phyloP scores from a whole-genome alignment of 2,113 vertebrate genomes.

The Cyanocitta stelleri region DNA sequence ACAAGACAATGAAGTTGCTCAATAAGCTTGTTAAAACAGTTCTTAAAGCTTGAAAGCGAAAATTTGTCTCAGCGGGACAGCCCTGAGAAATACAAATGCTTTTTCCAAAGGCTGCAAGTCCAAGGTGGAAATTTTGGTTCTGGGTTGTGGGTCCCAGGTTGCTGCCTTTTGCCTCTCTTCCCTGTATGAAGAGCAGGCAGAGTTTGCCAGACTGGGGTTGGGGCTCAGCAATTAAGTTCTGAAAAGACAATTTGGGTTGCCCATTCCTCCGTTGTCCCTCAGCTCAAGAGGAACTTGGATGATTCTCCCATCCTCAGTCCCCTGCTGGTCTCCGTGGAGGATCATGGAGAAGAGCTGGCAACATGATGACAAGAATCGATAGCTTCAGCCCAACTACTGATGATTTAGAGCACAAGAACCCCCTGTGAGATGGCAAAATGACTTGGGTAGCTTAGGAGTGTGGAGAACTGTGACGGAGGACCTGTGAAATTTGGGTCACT shows the following conservation, averaged over 20 bases:
- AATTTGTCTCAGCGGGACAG: background rate
- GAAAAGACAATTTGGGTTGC: background rate
- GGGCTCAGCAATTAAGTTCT: background rate
- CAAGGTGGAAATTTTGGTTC: background rate
- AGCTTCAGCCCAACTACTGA: background rate
- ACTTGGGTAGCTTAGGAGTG: background rate
- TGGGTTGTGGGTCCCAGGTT: background rate
- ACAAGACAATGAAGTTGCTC: background rate
- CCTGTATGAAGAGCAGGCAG: background rate
- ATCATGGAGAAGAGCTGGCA: fast-evolving
- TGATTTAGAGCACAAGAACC: background rate
- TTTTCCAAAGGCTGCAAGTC: background rate
- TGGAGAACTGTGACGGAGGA: background rate
- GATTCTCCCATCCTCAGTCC: background rate
- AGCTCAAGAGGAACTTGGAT: background rate
- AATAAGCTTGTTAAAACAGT: background rate
- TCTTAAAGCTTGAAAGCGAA: background rate
- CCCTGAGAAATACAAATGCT: background rate
- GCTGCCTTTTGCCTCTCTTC: background rate
- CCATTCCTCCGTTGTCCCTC: background rate
- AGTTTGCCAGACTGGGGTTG: background rate
- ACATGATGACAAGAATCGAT: background rate
- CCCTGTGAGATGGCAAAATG: background rate
- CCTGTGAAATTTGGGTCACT: conserved; percentile 12
- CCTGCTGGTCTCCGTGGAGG: background rate